Percentiles rank a stretch among this genome's conserved stretches.
Conservation (phyloP, 2,888 invertebrate genomes). For the Napeogenes sylphis region DNA sequence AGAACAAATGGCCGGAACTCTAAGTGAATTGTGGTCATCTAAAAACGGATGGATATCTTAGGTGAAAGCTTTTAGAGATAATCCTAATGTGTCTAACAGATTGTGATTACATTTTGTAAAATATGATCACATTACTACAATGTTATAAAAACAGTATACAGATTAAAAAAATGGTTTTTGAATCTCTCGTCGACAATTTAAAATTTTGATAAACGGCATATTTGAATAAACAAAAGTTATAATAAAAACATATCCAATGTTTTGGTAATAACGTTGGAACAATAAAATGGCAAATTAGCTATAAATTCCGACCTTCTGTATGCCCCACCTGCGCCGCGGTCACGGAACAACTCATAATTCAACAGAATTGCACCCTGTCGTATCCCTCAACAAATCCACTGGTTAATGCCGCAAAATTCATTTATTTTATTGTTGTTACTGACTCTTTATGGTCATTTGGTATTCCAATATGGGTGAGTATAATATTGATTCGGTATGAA, state of each 20-base stretch:
- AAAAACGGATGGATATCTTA: background rate
- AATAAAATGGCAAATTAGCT: constrained; percentile 59
- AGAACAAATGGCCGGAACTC: constrained; percentile 38
- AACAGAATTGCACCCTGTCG: constrained; percentile 64
- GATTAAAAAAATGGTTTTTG: no score
- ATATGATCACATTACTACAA: constrained; percentile 5
- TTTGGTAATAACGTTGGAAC: constrained; percentile 19
- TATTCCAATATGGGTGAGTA: background rate
- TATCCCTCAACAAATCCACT: constrained; percentile 32
- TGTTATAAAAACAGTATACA: no score
- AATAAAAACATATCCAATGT: constrained; percentile 15
- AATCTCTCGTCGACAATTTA: no score
- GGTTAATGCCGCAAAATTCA: constrained; percentile 33
- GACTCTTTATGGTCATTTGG: constrained; percentile 14
- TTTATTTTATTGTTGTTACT: constrained; percentile 24
- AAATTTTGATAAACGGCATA: constrained; percentile 35
- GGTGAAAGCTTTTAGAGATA: constrained; percentile 7
- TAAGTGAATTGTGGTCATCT: constrained; percentile 37
- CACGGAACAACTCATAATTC: constrained; percentile 60
- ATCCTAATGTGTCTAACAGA: background rate
- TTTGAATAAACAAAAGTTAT: constrained; percentile 17
- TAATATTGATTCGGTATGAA: background rate
- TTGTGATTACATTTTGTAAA: background rate
- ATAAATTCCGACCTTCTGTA: constrained; percentile 65
- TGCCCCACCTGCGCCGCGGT: constrained; percentile 59